These are phyloP conservation scores for Drosophila falleni DNA, from an alignment of 2,888 invertebrate genomes.

Conservation along the genomic window DNA sequence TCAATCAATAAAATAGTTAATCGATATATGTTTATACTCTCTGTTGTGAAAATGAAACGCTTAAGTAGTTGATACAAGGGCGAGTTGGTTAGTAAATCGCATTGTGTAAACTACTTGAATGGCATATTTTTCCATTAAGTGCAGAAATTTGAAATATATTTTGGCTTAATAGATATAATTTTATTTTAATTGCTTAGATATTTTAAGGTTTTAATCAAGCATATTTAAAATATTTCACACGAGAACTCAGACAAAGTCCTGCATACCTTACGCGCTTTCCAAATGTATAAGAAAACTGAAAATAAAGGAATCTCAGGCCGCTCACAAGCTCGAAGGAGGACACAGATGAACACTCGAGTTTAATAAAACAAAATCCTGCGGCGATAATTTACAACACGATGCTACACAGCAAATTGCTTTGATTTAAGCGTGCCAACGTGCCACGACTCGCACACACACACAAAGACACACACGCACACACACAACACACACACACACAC, in stretches of 20 bases:
- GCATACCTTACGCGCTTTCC: background rate
- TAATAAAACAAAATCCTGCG: conserved; percentile 80
- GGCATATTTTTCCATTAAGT: conserved; percentile 34
- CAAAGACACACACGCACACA: conserved; percentile 18
- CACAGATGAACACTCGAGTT: conserved; percentile 61
- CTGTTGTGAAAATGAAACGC: conserved; percentile 25
- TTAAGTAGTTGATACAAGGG: conserved; percentile 66
- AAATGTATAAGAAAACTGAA: conserved; percentile 13
- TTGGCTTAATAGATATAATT: background rate
- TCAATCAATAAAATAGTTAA: background rate
- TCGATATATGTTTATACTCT: background rate
- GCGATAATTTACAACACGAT: conserved; percentile 81
- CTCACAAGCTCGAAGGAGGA: conserved; percentile 24
- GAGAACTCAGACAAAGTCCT: background rate
- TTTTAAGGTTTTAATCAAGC: background rate
- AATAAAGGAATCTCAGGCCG: conserved; percentile 36
- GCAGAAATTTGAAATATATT: background rate
- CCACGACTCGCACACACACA: conserved; percentile 48
- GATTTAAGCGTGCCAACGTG: conserved; percentile 79
- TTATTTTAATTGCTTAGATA: background rate
- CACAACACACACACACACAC: conserved; percentile 18
- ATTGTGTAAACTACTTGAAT: conserved; percentile 57
- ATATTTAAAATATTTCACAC: background rate
- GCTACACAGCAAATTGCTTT: conserved; percentile 79
- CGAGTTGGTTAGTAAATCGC: conserved; percentile 42